Conservation (phyloP, 2,888 invertebrate species). For the Macaria notata region DNA sequence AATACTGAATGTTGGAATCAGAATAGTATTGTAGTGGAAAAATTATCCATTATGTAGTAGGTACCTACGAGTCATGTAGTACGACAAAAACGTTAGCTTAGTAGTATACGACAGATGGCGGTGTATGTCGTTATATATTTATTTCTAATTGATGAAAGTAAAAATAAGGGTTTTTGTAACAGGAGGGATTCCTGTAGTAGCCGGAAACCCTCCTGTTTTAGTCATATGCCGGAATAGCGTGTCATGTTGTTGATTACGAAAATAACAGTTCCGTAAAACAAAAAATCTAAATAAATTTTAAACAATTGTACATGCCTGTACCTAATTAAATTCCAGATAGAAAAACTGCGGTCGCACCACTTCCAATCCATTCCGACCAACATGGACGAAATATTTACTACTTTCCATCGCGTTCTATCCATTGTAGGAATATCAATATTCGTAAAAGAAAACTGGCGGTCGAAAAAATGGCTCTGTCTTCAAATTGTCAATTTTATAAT, state of each 20-base stretch:
- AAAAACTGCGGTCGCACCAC: constrained; percentile 8
- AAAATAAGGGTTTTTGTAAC: no score
- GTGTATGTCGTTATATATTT: no score
- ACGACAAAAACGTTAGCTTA: no score
- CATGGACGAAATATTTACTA: constrained; percentile 58
- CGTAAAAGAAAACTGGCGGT: constrained; percentile 52
- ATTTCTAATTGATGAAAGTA: no score
- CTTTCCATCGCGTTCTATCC: constrained; percentile 59
- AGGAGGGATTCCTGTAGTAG: no score
- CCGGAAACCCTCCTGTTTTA: no score
- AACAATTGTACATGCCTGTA: constrained; percentile 6
- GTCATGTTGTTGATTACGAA: background rate
- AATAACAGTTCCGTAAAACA: background rate
- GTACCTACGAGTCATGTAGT: no score
- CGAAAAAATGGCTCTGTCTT: constrained; percentile 51
- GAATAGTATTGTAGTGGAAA: no score
- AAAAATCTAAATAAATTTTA: background rate
- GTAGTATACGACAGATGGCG: no score
- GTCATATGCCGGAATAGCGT: no score
- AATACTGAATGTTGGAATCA: no score
- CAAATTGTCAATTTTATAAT: constrained; percentile 60
- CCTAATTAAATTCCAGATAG: constrained; percentile 10
- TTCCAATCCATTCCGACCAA: background rate
- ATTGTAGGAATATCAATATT: constrained; percentile 63
- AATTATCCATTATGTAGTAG: no score